Evolutionary conservation across 2,888 invertebrate genomes (phyloP), one percentile per base, ranked within the genome.

Genomic region (Dysmachus trigonus): DNA sequence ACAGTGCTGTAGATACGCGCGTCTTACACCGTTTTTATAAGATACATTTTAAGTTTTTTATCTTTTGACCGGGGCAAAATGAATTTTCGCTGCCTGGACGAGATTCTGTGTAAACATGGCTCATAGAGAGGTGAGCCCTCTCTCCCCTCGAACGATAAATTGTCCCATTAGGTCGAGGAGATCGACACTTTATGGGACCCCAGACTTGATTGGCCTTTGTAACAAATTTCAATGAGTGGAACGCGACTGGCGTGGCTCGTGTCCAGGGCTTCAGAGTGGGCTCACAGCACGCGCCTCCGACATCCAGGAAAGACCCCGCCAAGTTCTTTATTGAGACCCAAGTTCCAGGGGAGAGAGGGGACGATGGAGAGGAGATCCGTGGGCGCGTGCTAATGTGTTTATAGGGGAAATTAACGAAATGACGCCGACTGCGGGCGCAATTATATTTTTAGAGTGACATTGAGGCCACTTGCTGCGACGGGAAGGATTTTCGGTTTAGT

Each of bases 371-470:
- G 72, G 41, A 7, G 15, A 10, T 8, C 22, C 27, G 77, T 77
- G 47, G 77, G 77, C 77, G 51, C 47, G 77, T 15, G 77, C 13
- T 77, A 77, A 76, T 41, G 22, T 76, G 35, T 41, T 35, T 35
- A 27, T 76, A 76, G 47, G 47, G 77, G 30, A 77, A 47, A 77
- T 77, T 77, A 77, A 77, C 47, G 3, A 77, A 77, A 77, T 77
- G 77, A 47, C 38, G 18, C 38, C n/a, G 35, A 76, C 76, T 76
- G 38, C 76, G 76, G 76, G 76, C 35, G 22, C 22, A 76, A 76
- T 76, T 41, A 76, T 76, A 38, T 76, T 76, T 22, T 1, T 8
- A 47, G 38, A 35, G n/a, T 35, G 41, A 77, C 77, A 22, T 47
- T 47, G 27, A 35, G 41, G 30, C 77, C 77, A 18, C 51, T 77